A percentile compares a stretch with the other conserved stretches of the same genome.
Conservation (phyloP, 2,797 vertebrate species). For the Aulostomus chinensis region DNA sequence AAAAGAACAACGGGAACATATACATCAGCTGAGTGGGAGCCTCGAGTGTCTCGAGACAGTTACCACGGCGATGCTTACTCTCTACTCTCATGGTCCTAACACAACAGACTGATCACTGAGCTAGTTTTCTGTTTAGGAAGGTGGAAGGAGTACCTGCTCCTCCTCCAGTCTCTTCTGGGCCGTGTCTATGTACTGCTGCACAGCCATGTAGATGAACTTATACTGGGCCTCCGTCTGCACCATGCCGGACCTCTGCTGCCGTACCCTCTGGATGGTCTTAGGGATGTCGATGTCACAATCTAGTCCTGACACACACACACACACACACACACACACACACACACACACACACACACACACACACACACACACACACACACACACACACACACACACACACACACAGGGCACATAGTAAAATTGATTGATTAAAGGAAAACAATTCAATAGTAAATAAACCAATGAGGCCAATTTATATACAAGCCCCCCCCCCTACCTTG, state of each 20-base stretch:
- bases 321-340: neutral
- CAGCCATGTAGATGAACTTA: constrained; percentile 90
- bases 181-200: constrained; percentile 85
- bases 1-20: constrained; percentile 31
- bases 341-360: neutral
- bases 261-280: constrained; percentile 88
- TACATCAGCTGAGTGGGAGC: no score
- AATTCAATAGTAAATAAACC: no score
- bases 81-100: no score
- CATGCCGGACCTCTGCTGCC: constrained; percentile 88
- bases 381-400: neutral
- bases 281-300: constrained; percentile 89
- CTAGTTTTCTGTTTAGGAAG: no score
- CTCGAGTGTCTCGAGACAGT: no score
- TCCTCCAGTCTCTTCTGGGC: constrained; percentile 87
- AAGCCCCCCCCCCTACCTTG: constrained; percentile 73
- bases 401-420: no score
- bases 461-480: no score
- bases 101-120: no score
- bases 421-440: neutral
- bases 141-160: constrained; percentile 74
- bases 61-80: constrained; percentile 3
- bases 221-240: constrained; percentile 91
- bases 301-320: constrained; percentile 67
- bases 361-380: neutral